Base-by-base conservation (phyloP, 2,888 invertebrate genomes). In the Parasteatoda lunata region DNA sequence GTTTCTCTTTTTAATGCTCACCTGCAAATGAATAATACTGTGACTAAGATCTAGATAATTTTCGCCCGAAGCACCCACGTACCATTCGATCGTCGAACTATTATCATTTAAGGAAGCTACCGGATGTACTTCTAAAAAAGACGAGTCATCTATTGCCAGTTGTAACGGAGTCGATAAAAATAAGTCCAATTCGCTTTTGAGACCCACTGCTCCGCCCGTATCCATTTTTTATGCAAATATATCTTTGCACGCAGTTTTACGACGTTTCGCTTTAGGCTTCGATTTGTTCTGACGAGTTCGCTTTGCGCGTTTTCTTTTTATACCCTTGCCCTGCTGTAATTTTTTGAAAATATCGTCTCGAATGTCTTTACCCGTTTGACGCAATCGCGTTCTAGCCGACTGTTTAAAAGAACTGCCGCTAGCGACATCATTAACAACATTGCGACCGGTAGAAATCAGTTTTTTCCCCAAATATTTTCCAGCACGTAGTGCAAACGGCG, bases 81-180 rank as follows among this genome's bases (percentile, higher is more conserved):
- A 9, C n/a, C 79, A 79, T 59, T 80, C 80, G 3, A 85, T 64
- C 3, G 85, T 78, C 0, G 51, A 54, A 54, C 54, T 9, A 48
- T 69, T 79, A n/a, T 85, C 79, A 13, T 0, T 76, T 8, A 85
- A 13, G 5, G 76, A 49, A 3, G 70, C 30, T 7, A 85, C 30
- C 0, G 80, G 85, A 51, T 76, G 79, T 9, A 80, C 52, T 76
- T 85, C 70, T n/a, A 76, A n/a, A 66, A 85, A 85, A 51, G 68
- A 70, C 2, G 70, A 70, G 4, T 8, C 4, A 52, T 85, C 80
- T 3, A 76, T 70, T 0, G 49, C 65, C 3, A 85, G 52, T 65
- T 85, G 80, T 11, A 48, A 6, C 0, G 79, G 65, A 0, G 30
- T 47, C 9, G 15, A 49, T 1, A 51, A 11, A 65, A 79, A 85